Evolutionary conservation across 1,140 invertebrate species (phyloP).

Genomic region (Globodera rostochiensis): DNA sequence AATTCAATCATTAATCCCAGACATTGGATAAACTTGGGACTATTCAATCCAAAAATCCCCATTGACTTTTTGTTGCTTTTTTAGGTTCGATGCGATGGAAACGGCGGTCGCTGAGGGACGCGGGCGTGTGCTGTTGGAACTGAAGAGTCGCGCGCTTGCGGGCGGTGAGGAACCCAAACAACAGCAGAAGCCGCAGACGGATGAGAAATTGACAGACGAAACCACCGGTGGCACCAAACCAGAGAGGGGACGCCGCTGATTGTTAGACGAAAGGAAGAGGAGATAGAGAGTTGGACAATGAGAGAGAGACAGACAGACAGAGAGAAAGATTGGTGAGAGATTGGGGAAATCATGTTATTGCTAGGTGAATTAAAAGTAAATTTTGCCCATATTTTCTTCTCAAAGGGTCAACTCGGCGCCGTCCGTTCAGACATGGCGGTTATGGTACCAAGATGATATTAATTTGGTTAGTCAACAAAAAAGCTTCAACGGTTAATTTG

Average conservation of each 20-base stretch:
- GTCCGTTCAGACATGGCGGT: no score
- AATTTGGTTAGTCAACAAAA: no score
- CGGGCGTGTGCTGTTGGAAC: conserved; percentile 31
- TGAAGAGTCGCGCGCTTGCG: conserved; percentile 19
- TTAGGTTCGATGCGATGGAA: conserved; percentile 38
- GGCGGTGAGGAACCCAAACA: background rate
- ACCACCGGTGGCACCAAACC: background rate
- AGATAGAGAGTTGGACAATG: background rate
- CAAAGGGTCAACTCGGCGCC: no score
- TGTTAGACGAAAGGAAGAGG: background rate
- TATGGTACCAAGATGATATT: no score
- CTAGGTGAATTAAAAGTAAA: no score
- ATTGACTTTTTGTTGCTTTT: background rate
- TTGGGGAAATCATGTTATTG: no score
- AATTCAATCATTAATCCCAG: no score
- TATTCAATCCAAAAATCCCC: background rate
- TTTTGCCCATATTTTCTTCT: no score
- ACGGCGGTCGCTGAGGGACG: conserved; percentile 42
- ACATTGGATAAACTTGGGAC: no score
- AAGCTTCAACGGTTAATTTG: no score
- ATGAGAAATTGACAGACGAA: background rate
- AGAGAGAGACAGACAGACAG: background rate
- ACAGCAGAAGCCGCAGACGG: background rate
- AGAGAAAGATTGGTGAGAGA: no score
- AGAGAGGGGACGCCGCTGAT: background rate